Conservation (phyloP, 2,113 vertebrate genomes). For the Tetraodon nigroviridis region DNA sequence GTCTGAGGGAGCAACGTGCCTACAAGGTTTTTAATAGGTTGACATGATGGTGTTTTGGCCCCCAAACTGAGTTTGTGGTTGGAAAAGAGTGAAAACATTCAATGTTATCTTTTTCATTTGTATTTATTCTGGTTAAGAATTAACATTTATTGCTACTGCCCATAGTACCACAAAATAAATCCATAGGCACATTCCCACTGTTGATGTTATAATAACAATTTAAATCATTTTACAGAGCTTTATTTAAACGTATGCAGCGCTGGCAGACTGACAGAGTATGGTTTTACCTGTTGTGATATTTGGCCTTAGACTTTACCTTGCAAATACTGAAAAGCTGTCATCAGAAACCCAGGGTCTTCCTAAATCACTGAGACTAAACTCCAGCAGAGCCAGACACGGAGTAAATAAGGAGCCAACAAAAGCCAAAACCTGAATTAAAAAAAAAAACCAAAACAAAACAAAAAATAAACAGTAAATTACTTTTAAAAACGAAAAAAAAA, state of each 20-base stretch:
- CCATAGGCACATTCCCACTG: too few species aligned
- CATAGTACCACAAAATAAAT: too few species aligned
- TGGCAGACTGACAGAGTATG: neutral
- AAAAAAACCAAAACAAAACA: too few species aligned
- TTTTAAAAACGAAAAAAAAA: too few species aligned
- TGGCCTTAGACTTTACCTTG: conserved; percentile 71
- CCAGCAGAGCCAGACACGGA: conserved; percentile 68
- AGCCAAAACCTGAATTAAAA: conserved; percentile 71
- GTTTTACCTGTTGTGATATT: neutral
- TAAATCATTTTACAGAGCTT: neutral
- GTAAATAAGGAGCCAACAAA: conserved; percentile 80
- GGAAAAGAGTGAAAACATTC: conserved; percentile 7
- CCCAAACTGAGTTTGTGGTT: conserved; percentile 14
- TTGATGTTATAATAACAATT: too few species aligned
- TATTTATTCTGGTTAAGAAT: conserved; percentile 18
- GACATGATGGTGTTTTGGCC: conserved; percentile 16
- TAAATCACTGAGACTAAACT: conserved; percentile 59
- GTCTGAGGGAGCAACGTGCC: conserved; percentile 3
- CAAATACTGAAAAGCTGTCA: conserved; percentile 69
- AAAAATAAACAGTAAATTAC: too few species aligned
- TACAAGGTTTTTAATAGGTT: conserved; percentile 16
- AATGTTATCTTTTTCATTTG: neutral
- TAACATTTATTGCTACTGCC: conserved; percentile 5
- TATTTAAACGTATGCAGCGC: conserved; percentile 3
- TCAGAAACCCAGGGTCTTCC: neutral